Evolutionary conservation across 2,888 invertebrate species (phyloP), one percentile per base, ranked within the genome.

Genomic region (Piscicola geometra): DNA sequence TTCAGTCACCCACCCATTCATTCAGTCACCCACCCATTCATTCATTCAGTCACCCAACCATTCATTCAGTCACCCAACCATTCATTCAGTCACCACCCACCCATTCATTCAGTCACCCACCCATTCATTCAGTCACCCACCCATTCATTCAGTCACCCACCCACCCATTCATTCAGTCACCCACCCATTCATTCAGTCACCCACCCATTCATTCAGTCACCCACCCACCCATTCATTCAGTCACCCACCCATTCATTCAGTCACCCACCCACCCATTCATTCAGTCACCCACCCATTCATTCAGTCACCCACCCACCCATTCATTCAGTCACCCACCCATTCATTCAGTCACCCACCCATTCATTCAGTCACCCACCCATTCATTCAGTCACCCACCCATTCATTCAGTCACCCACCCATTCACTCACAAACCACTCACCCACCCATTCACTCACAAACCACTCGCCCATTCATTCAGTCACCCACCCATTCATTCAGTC

Each of bases 21-120:
- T 64, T n/a, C 30, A 64, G 9, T n/a, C 30, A 25, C n/a, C 30
- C 30, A 64, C 64, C 9, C 25, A 64, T 64, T 64, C n/a, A 21
- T 64, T 28, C 30, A 28, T 64, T 25, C 25, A 9, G 9, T 28
- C 25, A n/a, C 25, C n/a, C 12, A 64, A 47, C 21, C 64, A 64
- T n/a, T 64, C 64, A 64, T 64, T 64, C 64, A 64, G n/a, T n/a
- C 64, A 25, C n/a, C 25, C 64, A 64, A 25, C 9, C 30, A 64
- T 64, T 15, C n/a, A 25, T n/a, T n/a, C n/a, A n/a, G n/a, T n/a
- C n/a, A n/a, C n/a, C n/a, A n/a, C 30, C n/a, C 30, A 64, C 64
- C 9, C 25, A 15, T 64, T 64, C 30, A 21, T 9, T 28, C 30
- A 25, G 9, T 25, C 25, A 21, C n/a, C 64, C 64, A 64, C 25